Evolutionary conservation across 2,888 invertebrate genomes (phyloP), one percentile per base, ranked within the genome.

Genomic region (Diarsia brunnea): DNA sequence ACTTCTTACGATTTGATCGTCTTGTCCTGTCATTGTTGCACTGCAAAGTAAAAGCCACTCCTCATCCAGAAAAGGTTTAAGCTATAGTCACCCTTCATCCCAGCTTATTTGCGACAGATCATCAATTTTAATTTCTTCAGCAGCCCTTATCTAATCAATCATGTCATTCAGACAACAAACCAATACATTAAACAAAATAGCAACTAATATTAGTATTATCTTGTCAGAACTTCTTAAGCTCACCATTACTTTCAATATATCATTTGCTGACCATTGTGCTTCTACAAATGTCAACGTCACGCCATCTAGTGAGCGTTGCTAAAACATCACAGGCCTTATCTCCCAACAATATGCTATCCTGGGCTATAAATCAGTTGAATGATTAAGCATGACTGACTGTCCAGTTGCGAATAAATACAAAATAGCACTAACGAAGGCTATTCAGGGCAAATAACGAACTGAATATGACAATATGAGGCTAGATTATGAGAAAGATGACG

Each of bases 381-480:
- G 94, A 95, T 93, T 90, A 90, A 91, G 92, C 94, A 93, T 93
- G 94, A 95, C 93, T 91, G 94, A 92, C 93, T 89, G 90, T 90
- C 90, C 89, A 91, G 80, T 88, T 66, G 88, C 84, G 67, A 93
- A 93, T 92, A 94, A 94, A 91, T 93, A 93, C 92, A 92, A 93
- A 91, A 91, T 89, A 84, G 87, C 92, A 91, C 95, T 96, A 96
- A 96, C 96, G 96, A 96, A 93, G 88, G 76, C 93, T 91, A 96
- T 96, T 95, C 95, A 95, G 87, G 75, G 82, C 87, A 91, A 90
- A 93, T 92, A 88, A 87, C 89, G 88, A 89, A 89, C 87, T 89
- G 85, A 83, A 87, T 90, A 90, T 88, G 90, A 90, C 91, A 92
- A 91, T 91, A 85, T 88, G 82, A 77, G 79, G 73, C 87, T 91